These are phyloP conservation scores for Eira barbara DNA, from an alignment of 2,113 vertebrate species.

Conservation along the genomic window DNA sequence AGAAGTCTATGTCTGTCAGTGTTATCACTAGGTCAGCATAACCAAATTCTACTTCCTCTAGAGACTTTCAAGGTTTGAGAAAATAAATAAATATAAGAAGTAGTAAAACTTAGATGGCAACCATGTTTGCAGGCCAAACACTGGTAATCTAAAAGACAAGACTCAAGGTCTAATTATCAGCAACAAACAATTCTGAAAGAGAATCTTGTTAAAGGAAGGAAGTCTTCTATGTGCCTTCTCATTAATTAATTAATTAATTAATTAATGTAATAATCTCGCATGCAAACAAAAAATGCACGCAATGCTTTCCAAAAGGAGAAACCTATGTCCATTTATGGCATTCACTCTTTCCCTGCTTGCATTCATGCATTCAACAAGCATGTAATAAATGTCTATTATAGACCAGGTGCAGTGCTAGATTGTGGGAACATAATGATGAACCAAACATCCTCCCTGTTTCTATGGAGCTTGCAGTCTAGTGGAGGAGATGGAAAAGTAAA, in stretches of 20 bases:
- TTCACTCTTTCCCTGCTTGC: neutral
- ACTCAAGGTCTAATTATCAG: neutral
- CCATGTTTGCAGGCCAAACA: constrained; percentile 24
- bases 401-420: neutral
- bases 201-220: neutral
- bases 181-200: neutral
- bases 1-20: neutral
- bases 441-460: neutral
- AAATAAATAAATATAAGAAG: neutral
- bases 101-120: neutral
- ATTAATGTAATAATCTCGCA: neutral
- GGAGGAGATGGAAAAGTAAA: neutral
- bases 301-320: neutral
- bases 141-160: neutral
- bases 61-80: neutral
- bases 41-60: constrained; percentile 39
- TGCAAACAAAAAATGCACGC: neutral
- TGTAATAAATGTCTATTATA: neutral
- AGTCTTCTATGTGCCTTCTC: neutral
- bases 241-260: neutral
- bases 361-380: constrained; percentile 6
- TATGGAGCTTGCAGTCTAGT: neutral
- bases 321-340: neutral
- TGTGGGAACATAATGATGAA: neutral
- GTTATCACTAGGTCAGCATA: neutral